Evolutionary conservation across 2,797 vertebrate genomes (phyloP).

Genomic region (Microtus californicus): DNA sequence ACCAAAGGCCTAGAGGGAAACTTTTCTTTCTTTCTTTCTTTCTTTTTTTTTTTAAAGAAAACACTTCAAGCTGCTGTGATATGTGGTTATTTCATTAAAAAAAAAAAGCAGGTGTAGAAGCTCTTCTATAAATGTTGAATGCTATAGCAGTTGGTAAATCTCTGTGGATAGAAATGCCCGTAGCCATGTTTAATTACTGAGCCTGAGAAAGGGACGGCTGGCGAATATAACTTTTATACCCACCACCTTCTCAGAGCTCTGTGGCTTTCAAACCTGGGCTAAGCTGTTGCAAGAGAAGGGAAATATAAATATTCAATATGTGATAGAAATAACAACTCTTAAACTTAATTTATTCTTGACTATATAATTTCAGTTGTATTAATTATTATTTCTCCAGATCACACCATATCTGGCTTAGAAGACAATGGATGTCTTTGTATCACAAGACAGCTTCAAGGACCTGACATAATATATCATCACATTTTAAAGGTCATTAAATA

Average conservation of each 20-base stretch:
- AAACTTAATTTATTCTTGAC: conserved; percentile 76
- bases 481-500: conserved; percentile 76
- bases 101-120: conserved; percentile 87
- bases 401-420: conserved; percentile 66
- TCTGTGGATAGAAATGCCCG: conserved; percentile 89
- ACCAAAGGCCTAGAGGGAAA: conserved; percentile 87
- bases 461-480: conserved; percentile 79
- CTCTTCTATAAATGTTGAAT: conserved; percentile 87
- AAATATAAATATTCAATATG: conserved; percentile 55
- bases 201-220: conserved; percentile 82
- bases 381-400: conserved; percentile 74
- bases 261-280: conserved; percentile 76
- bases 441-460: conserved; percentile 76
- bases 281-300: conserved; percentile 73
- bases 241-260: conserved; percentile 72
- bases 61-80: conserved; percentile 85
- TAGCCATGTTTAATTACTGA: conserved; percentile 91
- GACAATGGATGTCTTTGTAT: conserved; percentile 73
- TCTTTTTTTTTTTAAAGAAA: conserved; percentile 60
- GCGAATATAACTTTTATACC: conserved; percentile 86
- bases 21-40: conserved; percentile 44
- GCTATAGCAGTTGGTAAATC: conserved; percentile 88
- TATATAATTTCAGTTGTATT: conserved; percentile 72
- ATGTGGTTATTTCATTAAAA: conserved; percentile 86
- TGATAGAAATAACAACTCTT: conserved; percentile 5